These are phyloP conservation scores for Pachymerium ferrugineum DNA, from an alignment of 2,888 invertebrate species.

Conservation along the genomic window DNA sequence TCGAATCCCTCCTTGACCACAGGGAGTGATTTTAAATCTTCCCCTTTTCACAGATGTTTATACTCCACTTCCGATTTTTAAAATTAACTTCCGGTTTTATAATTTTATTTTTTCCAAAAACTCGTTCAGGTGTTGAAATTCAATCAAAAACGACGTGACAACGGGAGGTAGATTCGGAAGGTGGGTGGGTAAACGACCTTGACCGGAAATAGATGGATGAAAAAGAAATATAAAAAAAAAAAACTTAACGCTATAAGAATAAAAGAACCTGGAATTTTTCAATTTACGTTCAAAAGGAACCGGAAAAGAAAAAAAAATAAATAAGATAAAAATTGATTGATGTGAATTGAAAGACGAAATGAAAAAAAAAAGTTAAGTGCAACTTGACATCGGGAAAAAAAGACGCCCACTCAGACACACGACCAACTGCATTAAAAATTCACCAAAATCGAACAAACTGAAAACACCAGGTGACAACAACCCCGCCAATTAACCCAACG, in stretches of 20 bases:
- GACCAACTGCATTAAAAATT: neutral
- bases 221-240: neutral
- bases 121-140: constrained; percentile 8
- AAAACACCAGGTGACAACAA: neutral
- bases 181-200: neutral
- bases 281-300: too few species aligned
- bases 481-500: neutral
- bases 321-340: neutral
- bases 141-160: too few species aligned
- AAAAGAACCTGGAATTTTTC: too few species aligned
- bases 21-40: too few species aligned
- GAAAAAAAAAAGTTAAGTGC: neutral
- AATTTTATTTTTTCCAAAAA: neutral
- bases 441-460: neutral
- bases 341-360: neutral
- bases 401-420: neutral
- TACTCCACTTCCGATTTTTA: neutral
- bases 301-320: too few species aligned
- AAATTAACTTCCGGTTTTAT: too few species aligned
- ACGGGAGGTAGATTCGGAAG: too few species aligned
- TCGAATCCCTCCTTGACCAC: too few species aligned
- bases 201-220: neutral
- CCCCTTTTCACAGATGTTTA: too few species aligned
- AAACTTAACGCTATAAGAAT: too few species aligned
- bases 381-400: constrained; percentile 13